Conservation (phyloP, 1,140 invertebrate species). For the Berghia stephanieae region DNA sequence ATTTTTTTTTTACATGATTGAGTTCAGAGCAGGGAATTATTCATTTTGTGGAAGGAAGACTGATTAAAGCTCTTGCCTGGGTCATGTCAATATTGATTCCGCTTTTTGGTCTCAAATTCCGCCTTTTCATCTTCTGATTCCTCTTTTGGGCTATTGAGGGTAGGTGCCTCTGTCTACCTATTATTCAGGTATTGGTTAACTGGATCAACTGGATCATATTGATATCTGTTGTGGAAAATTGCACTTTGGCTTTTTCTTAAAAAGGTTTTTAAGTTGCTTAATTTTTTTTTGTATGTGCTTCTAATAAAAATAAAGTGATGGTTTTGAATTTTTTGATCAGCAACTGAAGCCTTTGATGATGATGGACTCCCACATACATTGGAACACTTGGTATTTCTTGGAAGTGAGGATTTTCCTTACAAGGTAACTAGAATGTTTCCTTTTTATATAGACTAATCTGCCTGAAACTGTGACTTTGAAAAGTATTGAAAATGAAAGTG, state of each 20-base stretch:
- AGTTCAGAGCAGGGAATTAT: too few relatives aligned
- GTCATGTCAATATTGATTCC: too few relatives aligned
- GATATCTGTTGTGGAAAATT: background rate
- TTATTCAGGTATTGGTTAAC: too few relatives aligned
- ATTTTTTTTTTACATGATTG: too few relatives aligned
- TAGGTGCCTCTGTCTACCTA: background rate
- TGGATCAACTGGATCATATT: background rate
- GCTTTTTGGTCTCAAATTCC: too few relatives aligned
- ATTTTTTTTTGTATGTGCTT: background rate
- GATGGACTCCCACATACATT: conserved; percentile 92
- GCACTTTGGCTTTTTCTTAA: background rate
- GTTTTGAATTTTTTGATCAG: conserved; percentile 69
- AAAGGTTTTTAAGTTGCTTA: background rate
- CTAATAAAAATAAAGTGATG: background rate
- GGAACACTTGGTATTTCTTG: conserved; percentile 91
- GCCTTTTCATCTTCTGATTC: too few relatives aligned
- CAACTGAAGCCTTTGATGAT: conserved; percentile 89
- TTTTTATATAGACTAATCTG: background rate
- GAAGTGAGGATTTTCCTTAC: conserved; percentile 89
- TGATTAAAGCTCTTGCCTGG: background rate
- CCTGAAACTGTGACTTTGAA: background rate
- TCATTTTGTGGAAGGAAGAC: too few relatives aligned
- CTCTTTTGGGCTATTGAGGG: too few relatives aligned
- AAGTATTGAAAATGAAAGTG: too few relatives aligned
- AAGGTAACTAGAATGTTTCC: conserved; percentile 60